Evolutionary conservation across 2,113 vertebrate genomes (phyloP), one percentile per base, ranked within the genome.

Genomic region (Actenoides hombroni): DNA sequence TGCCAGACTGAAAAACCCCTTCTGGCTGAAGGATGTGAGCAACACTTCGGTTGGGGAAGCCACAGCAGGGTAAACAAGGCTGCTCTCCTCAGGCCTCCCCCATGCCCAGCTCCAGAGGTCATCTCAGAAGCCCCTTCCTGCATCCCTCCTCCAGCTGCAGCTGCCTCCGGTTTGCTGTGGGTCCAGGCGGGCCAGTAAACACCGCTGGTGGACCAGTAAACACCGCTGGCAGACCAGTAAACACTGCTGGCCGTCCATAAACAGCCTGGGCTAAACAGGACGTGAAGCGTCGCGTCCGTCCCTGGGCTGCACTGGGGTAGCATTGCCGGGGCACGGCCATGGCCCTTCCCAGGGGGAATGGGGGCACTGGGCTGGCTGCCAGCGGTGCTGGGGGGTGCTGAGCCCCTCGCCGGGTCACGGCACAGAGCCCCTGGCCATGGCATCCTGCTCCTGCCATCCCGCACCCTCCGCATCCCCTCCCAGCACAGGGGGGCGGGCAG

Each of bases 121-220:
- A 63, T 5, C 79, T 1, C 81, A 9, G 73, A 19, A 5, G 14
- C 63, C 69, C 48, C 60, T 35, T 76, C 54, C 24, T 14, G 33
- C 68, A 76, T 56, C 76, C 71, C 86, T 39, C 49, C 71, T 35
- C 26, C 91, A 86, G 84, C 94, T 95, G 92, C 94, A 94, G 95
- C 96, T 96, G 96, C 77, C 92, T 88, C 78, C 3, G 18, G 40
- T 46, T 9, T 59, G 91, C 79, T 33, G 87, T 69, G 88, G 82
- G 81, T 39, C 70, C 3, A 1, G 74, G 39, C 1, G 23, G 35
- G 24, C 46, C 46, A 46, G 46, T 18, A 51, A 51, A 25, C 49
- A 51, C 49, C 24, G 24, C 49, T 51, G 48, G 48, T 24, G 21
- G 48, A 49, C 48, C 48, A 49, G 48, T 49, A 49, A 49, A 49